These are phyloP conservation scores for Drosophila teissieri DNA, from an alignment of 1,140 invertebrate species.

Conservation along the genomic window DNA sequence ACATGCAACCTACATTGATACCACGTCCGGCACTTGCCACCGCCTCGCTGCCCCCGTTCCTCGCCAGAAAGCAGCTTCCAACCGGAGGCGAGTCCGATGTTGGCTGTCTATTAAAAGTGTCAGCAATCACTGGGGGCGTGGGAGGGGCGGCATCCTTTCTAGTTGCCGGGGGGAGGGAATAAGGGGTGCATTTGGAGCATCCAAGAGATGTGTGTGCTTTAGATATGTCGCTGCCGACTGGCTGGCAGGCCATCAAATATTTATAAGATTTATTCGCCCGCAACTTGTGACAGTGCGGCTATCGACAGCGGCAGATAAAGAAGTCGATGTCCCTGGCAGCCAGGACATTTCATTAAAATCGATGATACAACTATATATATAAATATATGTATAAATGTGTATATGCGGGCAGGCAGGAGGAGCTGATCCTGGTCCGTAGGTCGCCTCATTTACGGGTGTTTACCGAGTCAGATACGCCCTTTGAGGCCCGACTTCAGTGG, in stretches of 20 bases:
- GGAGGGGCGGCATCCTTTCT: neutral
- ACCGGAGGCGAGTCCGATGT: conserved; percentile 20
- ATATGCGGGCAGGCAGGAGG: neutral
- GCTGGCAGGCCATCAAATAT: conserved; percentile 61
- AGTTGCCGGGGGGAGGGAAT: neutral
- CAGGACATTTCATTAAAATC: conserved; percentile 62
- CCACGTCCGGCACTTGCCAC: conserved; percentile 23
- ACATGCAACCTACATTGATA: conserved; percentile 53
- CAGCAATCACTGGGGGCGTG: conserved; percentile 49
- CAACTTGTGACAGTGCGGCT: conserved; percentile 16
- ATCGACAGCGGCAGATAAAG: conserved; percentile 34
- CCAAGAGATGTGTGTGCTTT: conserved; percentile 60
- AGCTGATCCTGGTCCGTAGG: neutral
- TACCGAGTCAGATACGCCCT: conserved; percentile 26
- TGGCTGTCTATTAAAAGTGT: conserved; percentile 77
- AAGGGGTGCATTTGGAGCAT: neutral
- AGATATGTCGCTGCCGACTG: conserved; percentile 61
- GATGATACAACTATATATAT: conserved; percentile 19
- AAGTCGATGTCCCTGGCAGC: conserved; percentile 33
- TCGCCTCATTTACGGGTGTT: conserved; percentile 34
- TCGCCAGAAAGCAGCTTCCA: neutral
- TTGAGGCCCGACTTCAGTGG: conserved; percentile 37
- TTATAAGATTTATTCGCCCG: conserved; percentile 56
- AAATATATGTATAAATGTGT: neutral
- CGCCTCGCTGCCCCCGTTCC: neutral